Evolutionary conservation across 1,140 invertebrate species (phyloP).

Genomic region (Odontomachus brunneus): DNA sequence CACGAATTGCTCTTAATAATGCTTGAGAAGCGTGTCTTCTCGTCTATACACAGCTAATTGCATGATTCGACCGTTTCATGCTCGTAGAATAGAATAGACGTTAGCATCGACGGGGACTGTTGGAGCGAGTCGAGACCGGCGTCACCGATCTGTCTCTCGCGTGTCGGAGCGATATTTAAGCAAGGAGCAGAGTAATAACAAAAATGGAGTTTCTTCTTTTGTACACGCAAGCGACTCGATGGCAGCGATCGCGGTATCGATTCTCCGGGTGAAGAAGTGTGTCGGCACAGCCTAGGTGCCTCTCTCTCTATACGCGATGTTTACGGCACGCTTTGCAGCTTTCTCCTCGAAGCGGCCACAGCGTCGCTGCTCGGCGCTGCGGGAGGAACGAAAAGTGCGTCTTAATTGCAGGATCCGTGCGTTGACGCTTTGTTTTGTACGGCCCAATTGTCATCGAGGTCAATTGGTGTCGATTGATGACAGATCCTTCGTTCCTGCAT

Average conservation of each 20-base stretch:
- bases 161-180: neutral
- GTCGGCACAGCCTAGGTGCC: constrained; percentile 58
- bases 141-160: neutral
- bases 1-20: too few species aligned
- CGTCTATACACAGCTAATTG: too few species aligned
- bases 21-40: too few species aligned
- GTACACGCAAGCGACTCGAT: constrained; percentile 29
- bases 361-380: neutral
- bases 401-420: neutral
- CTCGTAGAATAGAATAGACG: too few species aligned
- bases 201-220: neutral
- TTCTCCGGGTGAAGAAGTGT: constrained; percentile 69
- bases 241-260: constrained; percentile 59
- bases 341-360: constrained; percentile 71
- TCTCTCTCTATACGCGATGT: constrained; percentile 73
- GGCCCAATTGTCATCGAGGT: neutral
- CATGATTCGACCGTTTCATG: too few species aligned
- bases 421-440: neutral
- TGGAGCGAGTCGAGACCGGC: too few species aligned
- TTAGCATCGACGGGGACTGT: too few species aligned
- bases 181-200: neutral
- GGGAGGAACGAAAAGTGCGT: neutral
- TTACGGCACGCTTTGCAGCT: constrained; percentile 69
- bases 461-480: neutral
- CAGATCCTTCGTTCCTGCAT: too few species aligned